phyloP scores from a whole-genome alignment of 1,140 invertebrate genomes.

The Euura saliciscinereae region DNA sequence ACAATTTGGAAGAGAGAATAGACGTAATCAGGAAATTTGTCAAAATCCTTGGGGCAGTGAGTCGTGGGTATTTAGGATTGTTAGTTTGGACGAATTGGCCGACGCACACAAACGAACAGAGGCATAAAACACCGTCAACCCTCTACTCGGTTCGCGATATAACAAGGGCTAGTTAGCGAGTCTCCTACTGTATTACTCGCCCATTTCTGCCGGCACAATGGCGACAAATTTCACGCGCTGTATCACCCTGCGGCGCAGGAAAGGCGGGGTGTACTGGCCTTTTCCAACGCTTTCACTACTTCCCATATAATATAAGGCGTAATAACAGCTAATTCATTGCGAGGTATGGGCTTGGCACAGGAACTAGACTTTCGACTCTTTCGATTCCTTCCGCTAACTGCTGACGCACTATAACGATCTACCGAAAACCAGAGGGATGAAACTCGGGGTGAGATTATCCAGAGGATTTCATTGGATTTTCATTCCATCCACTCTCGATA shows the following conservation, averaged over 20 bases:
- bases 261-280: slow-evolving; percentile 20
- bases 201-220: slow-evolving; percentile 54
- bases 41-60: slow-evolving; percentile 37
- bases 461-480: background rate
- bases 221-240: slow-evolving; percentile 57
- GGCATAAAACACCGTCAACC: no score
- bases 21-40: slow-evolving; percentile 39
- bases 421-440: background rate
- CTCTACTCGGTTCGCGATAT: slow-evolving; percentile 33
- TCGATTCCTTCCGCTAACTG: background rate
- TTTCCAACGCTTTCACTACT: background rate
- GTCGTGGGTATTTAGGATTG: slow-evolving; percentile 34
- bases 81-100: slow-evolving; percentile 39
- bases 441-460: background rate
- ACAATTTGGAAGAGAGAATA: slow-evolving; percentile 24
- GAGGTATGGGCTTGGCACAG: background rate
- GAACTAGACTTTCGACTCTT: background rate
- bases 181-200: slow-evolving; percentile 49
- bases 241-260: slow-evolving; percentile 36
- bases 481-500: background rate
- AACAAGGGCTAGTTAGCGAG: slow-evolving; percentile 58
- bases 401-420: background rate
- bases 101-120: background rate
- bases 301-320: slow-evolving; percentile 11
- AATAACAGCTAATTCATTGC: slow-evolving; percentile 17